phyloP scores from a whole-genome alignment of 2,888 invertebrate genomes.

The Thecocarcelia acutangulata region DNA sequence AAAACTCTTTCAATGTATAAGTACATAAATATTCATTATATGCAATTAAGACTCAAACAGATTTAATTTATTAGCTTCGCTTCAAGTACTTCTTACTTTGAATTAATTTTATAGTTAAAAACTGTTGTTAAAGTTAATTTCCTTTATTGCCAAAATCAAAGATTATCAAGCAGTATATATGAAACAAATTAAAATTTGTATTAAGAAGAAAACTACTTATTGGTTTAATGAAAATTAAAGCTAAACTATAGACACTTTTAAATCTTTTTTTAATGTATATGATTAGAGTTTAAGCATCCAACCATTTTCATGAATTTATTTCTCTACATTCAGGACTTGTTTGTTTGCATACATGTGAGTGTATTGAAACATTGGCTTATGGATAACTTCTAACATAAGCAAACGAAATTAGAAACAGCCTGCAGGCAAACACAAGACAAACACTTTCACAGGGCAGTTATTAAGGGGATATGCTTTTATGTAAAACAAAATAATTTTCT shows the following conservation, averaged over 20 bases:
- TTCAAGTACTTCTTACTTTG: not conserved
- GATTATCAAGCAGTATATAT: not conserved
- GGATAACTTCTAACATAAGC: conserved; percentile 53
- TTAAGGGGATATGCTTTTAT: not conserved
- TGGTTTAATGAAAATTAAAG: conserved; percentile 35
- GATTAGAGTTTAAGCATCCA: not conserved
- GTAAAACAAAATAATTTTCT: no score
- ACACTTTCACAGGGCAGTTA: not conserved
- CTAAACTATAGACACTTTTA: not conserved
- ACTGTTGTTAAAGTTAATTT: conserved; percentile 25
- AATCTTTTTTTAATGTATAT: not conserved
- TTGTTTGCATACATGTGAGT: not conserved
- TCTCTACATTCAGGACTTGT: conserved; percentile 15
- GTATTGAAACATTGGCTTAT: conserved; percentile 46
- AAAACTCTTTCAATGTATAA: no score
- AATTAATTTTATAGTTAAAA: conserved; percentile 26
- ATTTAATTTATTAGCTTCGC: no score
- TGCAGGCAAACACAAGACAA: conserved; percentile 10
- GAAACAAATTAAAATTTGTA: conserved; percentile 28
- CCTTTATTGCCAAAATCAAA: not conserved
- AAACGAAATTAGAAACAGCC: conserved; percentile 58
- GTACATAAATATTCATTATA: no score
- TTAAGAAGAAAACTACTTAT: conserved; percentile 20
- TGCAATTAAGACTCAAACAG: no score
- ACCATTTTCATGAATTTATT: not conserved